Conservation (phyloP, 1,140 invertebrate genomes). For the Gonatopus flavifemur region DNA sequence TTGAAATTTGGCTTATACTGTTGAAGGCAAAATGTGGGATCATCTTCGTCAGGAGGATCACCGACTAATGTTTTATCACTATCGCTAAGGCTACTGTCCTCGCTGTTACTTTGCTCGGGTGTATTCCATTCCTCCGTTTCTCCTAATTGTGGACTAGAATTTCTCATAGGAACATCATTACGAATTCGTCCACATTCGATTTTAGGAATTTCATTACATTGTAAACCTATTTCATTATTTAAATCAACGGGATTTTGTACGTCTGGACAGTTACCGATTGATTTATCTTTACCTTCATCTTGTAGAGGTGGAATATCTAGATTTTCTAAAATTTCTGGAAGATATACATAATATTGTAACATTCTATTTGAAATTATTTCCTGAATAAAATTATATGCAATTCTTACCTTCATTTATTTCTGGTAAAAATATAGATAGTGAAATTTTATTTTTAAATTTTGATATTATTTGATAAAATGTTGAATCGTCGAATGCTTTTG, state of each 20-base stretch:
- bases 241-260: slow-evolving; percentile 10
- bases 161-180: slow-evolving; percentile 16
- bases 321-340: slow-evolving; percentile 57
- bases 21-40: slow-evolving; percentile 4
- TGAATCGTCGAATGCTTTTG: slow-evolving; percentile 41
- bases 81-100: slow-evolving; percentile 78
- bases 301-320: slow-evolving; percentile 61
- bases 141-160: slow-evolving; percentile 20
- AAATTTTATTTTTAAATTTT: slow-evolving; percentile 63
- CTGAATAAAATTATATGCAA: too few relatives aligned
- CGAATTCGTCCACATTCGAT: slow-evolving; percentile 3
- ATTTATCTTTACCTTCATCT: slow-evolving; percentile 27
- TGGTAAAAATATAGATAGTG: slow-evolving; percentile 64
- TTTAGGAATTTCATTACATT: slow-evolving; percentile 9
- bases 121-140: slow-evolving; percentile 40
- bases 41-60: slow-evolving; percentile 59
- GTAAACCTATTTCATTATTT: neutral
- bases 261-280: slow-evolving; percentile 13
- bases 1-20: too few relatives aligned
- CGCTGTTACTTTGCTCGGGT: slow-evolving; percentile 70
- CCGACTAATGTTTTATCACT: slow-evolving; percentile 72
- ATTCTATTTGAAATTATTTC: too few relatives aligned
- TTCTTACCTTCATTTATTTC: slow-evolving; percentile 61
- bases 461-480: slow-evolving; percentile 58
- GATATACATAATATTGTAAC: slow-evolving; percentile 3